Evolutionary conservation across 2,113 vertebrate genomes (phyloP), one percentile per base, ranked within the genome.

Genomic region (Gallinago media): DNA sequence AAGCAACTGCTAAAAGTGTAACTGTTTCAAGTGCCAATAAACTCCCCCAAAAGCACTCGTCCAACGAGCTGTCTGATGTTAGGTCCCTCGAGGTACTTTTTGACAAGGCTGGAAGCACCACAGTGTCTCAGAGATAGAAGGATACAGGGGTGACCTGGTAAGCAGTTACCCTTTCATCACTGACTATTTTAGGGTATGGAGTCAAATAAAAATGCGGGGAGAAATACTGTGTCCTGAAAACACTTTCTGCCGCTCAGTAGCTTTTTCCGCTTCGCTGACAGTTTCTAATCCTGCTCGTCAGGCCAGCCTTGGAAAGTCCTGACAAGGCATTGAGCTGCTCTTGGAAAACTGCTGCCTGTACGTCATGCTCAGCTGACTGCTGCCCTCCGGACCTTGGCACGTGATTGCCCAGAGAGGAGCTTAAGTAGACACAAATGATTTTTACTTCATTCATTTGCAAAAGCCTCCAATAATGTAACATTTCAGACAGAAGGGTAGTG

Each of bases 221-320:
- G 46, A 47, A 84, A 36, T 15, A 42, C 1, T 32, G 11, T 36
- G 50, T 36, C 14, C 31, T 3, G 16, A 38, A 42, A 83, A 65
- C n/a, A 73, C 9, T 66, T 95, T 61, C n/a, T 80, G 38, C 46
- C 12, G 40, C 65, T 94, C n/a, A 77, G 38, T 8, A 66, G 14
- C 22, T 61, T 89, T 91, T 93, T 89, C 68, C 94, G 42, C 46
- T 96, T 91, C 67, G 5, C 22, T 74, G 29, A n/a, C 86, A 95
- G 84, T 32, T 89, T 76, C 84, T 59, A n/a, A 72, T 32, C 52
- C 70, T 63, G 22, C 47, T 74, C 22, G 14, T 81, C 55, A 70
- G 42, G 9, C 27, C 42, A 15, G 34, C 0, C 0, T 0, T 49
- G 59, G 54, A 74, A 89, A 74, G 2, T 9, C 36, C 42, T 87